Conservation (phyloP, 92 coral and sea anemone genomes). For the Nematostella vectensis region DNA sequence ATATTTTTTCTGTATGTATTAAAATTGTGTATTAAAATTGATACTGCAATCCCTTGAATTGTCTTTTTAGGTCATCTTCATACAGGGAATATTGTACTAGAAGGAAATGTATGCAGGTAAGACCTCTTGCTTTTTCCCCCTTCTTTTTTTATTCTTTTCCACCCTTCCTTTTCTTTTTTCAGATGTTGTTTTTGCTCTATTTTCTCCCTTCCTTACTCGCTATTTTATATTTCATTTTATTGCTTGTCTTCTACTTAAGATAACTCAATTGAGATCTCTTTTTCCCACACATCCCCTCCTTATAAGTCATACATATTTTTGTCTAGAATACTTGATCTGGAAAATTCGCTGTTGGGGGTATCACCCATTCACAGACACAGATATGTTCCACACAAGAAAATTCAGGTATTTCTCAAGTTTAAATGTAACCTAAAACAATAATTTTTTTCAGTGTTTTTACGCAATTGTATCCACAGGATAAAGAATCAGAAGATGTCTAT, state of each 20-base stretch:
- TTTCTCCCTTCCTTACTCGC: background rate
- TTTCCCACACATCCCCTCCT: background rate
- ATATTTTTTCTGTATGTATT: too few relatives aligned
- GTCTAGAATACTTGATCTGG: conserved; percentile 78
- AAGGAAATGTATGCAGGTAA: conserved; percentile 89
- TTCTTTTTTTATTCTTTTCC: too few relatives aligned
- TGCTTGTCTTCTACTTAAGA: too few relatives aligned
- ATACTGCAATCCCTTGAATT: too few relatives aligned
- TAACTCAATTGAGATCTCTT: too few relatives aligned
- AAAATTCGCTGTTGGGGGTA: conserved; percentile 79
- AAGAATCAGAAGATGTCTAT: conserved; percentile 89
- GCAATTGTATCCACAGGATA: conserved; percentile 39
- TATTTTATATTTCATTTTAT: too few relatives aligned
- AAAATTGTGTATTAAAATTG: too few relatives aligned
- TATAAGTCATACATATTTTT: too few relatives aligned
- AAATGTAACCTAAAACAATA: background rate
- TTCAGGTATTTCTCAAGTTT: too few relatives aligned
- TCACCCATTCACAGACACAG: conserved; percentile 88
- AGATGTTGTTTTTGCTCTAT: background rate
- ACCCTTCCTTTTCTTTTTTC: too few relatives aligned
- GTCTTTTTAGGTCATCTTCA: conserved; percentile 98
- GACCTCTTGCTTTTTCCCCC: too few relatives aligned
- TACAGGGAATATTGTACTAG: conserved; percentile 85
- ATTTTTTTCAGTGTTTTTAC: background rate
- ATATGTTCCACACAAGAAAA: conserved; percentile 78